Percentiles rank a stretch among this genome's conserved stretches.
Evolutionary conservation across 1,140 invertebrate species (phyloP).

Genomic region (Drosophila melanogaster): DNA sequence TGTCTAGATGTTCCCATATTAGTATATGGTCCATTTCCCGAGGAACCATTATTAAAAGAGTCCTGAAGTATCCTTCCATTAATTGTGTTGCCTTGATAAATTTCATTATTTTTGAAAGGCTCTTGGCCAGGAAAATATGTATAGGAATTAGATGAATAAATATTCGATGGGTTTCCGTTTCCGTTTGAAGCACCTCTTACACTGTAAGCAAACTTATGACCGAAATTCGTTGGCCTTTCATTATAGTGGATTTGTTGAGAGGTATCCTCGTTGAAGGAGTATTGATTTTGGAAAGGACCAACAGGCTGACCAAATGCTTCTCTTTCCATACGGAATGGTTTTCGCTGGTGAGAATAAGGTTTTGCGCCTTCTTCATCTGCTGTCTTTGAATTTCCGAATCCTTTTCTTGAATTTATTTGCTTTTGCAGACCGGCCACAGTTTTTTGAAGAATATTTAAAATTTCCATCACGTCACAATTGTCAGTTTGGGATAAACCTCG

Average conservation of each 20-base stretch:
- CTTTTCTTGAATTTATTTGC: constrained; percentile 17
- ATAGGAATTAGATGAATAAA: not conserved
- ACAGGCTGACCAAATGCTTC: no score
- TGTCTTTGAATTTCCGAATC: not conserved
- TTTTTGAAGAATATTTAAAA: constrained; percentile 38
- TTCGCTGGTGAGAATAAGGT: not conserved
- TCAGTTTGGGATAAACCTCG: no score
- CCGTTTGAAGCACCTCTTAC: no score
- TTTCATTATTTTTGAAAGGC: not conserved
- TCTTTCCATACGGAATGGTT: not conserved
- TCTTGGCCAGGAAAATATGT: no score
- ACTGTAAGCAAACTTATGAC: not conserved
- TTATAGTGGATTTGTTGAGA: not conserved
- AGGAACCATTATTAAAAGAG: not conserved
- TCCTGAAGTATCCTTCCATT: not conserved
- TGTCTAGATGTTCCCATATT: not conserved
- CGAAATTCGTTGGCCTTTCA: not conserved
- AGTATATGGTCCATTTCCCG: no score
- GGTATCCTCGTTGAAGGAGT: not conserved
- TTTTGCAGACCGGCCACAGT: constrained; percentile 39
- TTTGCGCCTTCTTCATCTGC: no score
- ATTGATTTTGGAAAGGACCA: not conserved
- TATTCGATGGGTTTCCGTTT: not conserved
- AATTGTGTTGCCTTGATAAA: not conserved
- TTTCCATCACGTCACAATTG: constrained; percentile 29